Base-by-base conservation (phyloP, 2,797 vertebrate genomes). In the Ctenopoma multispine region DNA sequence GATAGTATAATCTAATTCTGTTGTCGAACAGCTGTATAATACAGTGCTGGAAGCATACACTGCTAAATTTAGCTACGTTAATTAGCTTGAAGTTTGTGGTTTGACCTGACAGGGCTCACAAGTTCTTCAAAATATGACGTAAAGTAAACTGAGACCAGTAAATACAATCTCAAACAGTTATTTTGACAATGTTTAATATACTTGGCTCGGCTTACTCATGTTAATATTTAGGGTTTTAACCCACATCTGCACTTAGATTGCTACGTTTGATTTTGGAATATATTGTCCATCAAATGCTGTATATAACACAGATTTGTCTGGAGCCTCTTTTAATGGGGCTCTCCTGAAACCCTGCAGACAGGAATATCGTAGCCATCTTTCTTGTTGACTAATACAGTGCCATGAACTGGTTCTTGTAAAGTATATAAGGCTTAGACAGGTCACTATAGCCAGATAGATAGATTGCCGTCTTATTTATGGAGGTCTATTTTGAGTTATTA, bases 341-440 rank as follows among this genome's bases (percentile, higher is more conserved):
- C 53, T 49, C 43, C 20, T 51, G 69, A 77, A 71, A 38, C 10
- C 20, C 2, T 74, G 34, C 4, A 58, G 43, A 21, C 12, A 29
- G 46, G 17, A 47, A 56, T 54, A 69, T 58, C 17, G 61, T 21
- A 40, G 34, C 34, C 18, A 15, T 69, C n/a, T 20, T 74, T 64
- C 41, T 69, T 61, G 43, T 38, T 72, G 61, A 67, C 18, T 2
- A 24, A 23, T 67, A 20, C 27, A 46, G 13, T 10, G 15, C 40
- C 21, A 43, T 48, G 48, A 36, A 12, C 13, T 63, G 43, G 6
- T 34, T 50, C 50, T 50, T 65, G 15, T 53, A 60, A 49, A 18
- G 27, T n/a, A 11, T 44, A 23, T 40, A n/a, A 47, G 27, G 17
- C 15, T 43, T 15, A 15, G 57, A 64, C 24, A 41, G 27, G 38